Evolutionary conservation across 2,113 vertebrate species (phyloP).

Genomic region (Macquaria australasica): DNA sequence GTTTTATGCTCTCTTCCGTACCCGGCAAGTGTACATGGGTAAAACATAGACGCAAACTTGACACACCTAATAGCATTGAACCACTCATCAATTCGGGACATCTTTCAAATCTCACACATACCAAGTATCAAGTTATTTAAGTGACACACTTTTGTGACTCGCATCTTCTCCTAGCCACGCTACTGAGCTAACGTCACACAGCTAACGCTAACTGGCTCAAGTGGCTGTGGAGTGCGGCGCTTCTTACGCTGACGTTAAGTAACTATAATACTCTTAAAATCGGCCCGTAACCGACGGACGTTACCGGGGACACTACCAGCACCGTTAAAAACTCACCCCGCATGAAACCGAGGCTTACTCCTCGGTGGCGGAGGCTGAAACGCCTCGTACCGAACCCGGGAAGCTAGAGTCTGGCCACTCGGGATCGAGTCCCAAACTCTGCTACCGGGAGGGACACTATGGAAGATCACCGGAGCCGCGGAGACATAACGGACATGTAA

Average conservation of each 20-base stretch:
- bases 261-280: not conserved
- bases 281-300: not conserved
- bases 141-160: slow-evolving; percentile 1
- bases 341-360: fast-evolving
- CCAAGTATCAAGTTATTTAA: not conserved
- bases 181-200: slow-evolving; percentile 42
- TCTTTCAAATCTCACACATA: fast-evolving
- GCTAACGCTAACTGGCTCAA: slow-evolving; percentile 70
- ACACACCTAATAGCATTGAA: fast-evolving
- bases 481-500: fast-evolving
- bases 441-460: not conserved
- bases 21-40: fast-evolving
- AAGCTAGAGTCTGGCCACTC: not conserved
- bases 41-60: fast-evolving
- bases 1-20: not conserved
- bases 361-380: slow-evolving; percentile 67
- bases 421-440: slow-evolving; percentile 72
- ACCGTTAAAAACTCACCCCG: slow-evolving; percentile 56
- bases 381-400: slow-evolving; percentile 20
- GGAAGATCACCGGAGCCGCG: fast-evolving
- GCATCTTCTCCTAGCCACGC: slow-evolving; percentile 13
- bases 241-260: not conserved
- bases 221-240: not conserved
- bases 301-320: fast-evolving
- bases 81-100: slow-evolving; percentile 21